Evolutionary conservation across 2,113 vertebrate species (phyloP).

Genomic region (Hydropotes inermis): DNA sequence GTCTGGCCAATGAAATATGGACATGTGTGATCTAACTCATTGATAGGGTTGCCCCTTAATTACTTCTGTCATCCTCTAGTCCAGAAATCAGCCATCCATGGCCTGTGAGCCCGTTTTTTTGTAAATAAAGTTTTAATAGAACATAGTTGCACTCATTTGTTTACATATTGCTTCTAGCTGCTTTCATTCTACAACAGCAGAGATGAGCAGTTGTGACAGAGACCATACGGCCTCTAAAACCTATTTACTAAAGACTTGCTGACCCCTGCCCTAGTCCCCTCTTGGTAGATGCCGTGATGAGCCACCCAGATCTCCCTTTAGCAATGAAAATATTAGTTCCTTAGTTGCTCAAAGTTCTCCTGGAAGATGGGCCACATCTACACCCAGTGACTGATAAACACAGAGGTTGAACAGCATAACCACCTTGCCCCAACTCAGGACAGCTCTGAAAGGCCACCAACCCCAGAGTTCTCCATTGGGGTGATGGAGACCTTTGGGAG

Average conservation of each 20-base stretch:
- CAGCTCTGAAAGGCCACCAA: background rate
- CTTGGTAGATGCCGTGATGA: background rate
- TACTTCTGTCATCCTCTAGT: background rate
- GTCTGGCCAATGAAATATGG: background rate
- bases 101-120: background rate
- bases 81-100: background rate
- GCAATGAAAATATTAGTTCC: background rate
- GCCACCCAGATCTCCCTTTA: background rate
- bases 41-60: background rate
- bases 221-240: background rate
- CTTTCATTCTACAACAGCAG: background rate
- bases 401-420: background rate
- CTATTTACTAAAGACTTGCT: background rate
- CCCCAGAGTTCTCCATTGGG: background rate
- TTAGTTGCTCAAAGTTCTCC: background rate
- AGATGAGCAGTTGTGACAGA: background rate
- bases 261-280: background rate
- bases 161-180: background rate
- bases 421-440: background rate
- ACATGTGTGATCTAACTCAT: background rate
- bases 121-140: conserved; percentile 37
- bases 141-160: background rate
- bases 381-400: background rate
- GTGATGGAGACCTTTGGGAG: background rate
- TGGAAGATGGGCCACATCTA: background rate